phyloP scores from a whole-genome alignment of 1,140 invertebrate genomes.

The Tetramorium parvispinum region DNA sequence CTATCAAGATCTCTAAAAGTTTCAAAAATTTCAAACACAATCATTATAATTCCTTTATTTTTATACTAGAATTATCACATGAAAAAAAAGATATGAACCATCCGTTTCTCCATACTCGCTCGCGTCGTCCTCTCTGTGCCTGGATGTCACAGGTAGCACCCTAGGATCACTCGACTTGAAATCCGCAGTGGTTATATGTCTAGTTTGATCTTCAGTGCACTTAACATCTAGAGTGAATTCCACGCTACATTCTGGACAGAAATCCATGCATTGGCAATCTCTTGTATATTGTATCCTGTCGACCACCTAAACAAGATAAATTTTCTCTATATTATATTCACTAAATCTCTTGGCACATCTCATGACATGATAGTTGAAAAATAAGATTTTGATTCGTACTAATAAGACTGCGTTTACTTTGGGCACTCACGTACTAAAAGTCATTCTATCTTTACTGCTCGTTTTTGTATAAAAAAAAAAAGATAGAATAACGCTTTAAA shows the following conservation, averaged over 20 bases:
- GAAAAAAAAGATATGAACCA: constrained; percentile 84
- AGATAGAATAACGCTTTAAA: too few species aligned
- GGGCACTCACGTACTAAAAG: too few species aligned
- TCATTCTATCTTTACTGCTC: too few species aligned
- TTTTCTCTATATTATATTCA: neutral
- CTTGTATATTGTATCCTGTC: constrained; percentile 93
- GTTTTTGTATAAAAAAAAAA: too few species aligned
- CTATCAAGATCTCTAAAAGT: constrained; percentile 95
- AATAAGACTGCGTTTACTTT: too few species aligned
- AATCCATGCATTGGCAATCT: constrained; percentile 98
- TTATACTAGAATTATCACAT: neutral
- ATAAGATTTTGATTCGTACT: too few species aligned
- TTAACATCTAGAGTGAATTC: constrained; percentile 99
- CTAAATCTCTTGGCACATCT: too few species aligned
- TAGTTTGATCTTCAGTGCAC: constrained; percentile 96
- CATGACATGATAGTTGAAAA: too few species aligned
- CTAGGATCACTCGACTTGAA: constrained; percentile 95
- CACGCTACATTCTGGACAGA: constrained; percentile 98
- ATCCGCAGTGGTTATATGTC: constrained; percentile 98
- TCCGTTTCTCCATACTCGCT: constrained; percentile 97
- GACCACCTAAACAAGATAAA: constrained; percentile 83
- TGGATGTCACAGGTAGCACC: constrained; percentile 96
- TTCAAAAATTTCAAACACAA: constrained; percentile 42
- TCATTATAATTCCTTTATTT: constrained; percentile 4
- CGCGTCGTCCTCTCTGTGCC: constrained; percentile 95